Percentiles rank a stretch among this genome's conserved stretches.
These are phyloP conservation scores for Cephus rjabovi DNA, from an alignment of 2,888 invertebrate species.

Conservation along the genomic window DNA sequence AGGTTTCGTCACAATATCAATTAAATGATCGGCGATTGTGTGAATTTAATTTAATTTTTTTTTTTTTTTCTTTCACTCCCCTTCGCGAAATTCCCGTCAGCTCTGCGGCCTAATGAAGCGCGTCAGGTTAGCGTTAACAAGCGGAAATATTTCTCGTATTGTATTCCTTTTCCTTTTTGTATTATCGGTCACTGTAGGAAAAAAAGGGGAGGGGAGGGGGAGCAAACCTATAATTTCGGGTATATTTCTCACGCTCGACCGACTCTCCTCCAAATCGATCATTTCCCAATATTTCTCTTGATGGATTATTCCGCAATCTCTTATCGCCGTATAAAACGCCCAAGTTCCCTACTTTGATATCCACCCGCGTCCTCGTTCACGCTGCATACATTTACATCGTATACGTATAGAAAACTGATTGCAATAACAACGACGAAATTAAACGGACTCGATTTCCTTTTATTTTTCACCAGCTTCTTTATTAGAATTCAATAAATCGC, in stretches of 20 bases:
- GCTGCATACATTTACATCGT: neutral
- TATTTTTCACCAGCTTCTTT: neutral
- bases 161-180: neutral
- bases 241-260: neutral
- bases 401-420: neutral
- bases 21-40: neutral
- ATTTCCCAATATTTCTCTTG: neutral
- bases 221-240: neutral
- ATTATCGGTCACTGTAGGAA: neutral
- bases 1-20: neutral
- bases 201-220: neutral
- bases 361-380: neutral
- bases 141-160: neutral
- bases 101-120: constrained; percentile 3
- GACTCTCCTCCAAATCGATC: neutral
- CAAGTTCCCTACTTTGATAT: neutral
- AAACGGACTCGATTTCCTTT: neutral
- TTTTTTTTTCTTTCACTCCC: neutral
- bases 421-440: neutral
- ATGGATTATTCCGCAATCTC: neutral
- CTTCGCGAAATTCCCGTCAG: neutral
- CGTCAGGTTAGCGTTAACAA: neutral
- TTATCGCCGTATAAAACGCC: neutral
- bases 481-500: neutral
- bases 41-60: neutral